Evolutionary conservation across 2,113 vertebrate genomes (phyloP), one percentile per base, ranked within the genome.

Genomic region (Otis tarda): DNA sequence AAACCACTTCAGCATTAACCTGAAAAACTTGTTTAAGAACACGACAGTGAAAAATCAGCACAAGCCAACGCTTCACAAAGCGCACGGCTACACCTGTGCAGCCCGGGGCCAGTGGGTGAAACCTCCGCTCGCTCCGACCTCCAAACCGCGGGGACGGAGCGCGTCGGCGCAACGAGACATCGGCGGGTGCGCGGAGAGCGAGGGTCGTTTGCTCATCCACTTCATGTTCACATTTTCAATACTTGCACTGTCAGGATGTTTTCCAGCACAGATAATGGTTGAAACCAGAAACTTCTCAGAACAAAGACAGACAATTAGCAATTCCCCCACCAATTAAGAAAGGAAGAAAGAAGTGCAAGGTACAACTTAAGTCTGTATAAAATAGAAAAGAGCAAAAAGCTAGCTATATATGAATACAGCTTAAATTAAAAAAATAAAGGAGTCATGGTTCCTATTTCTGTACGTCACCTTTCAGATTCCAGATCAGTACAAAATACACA

Each of bases 11-110:
- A 50, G 52, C 39, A 5, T 19, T 23, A 94, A 94, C 86, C 83
- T 61, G 94, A 94, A 93, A 89, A 95, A 92, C 89, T 14, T 33
- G 91, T 93, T 93, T 57, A 39, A 64, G 41, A 25, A 65, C 67
- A 52, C 1, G 20, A 60, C 9, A 45, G 41, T n/a, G 52, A 75
- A 12, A 82, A 79, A 65, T 56, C 50, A 60, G 74, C 69, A 33
- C 20, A 39, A 86, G 31, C 21, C 37, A 43, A 60, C 0, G 8
- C 71, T 39, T 55, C 56, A 9, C 47, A 24, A 14, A 47, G 47
- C 19, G 3, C 37, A 14, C 2, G 3, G 73, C 49, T 8, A 6
- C 33, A 2, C 53, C 37, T 0, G 2, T 6, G 59, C 73, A 70
- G 82, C 91, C 93, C 1, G 27, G 59, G 95, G 95, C 19, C 0